phyloP scores from a whole-genome alignment of 2,888 invertebrate species.

The Tenthredo amoena region DNA sequence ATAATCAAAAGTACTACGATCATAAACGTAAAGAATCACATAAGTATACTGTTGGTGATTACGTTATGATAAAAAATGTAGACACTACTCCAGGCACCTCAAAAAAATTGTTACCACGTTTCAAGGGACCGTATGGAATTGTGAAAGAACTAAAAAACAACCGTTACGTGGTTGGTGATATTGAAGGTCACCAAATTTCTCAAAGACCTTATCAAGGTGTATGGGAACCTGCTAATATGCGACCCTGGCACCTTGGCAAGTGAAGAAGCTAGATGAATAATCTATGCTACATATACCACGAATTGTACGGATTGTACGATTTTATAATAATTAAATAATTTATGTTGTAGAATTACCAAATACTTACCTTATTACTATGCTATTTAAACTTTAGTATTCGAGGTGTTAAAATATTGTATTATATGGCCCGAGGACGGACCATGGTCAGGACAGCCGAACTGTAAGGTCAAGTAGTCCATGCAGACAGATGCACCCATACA shows the following conservation, averaged over 20 bases:
- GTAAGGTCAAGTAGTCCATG: not conserved
- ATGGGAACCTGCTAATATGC: slow-evolving; percentile 8
- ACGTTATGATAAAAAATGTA: not conserved
- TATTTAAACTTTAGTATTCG: not conserved
- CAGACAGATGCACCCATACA: not conserved
- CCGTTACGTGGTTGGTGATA: not conserved
- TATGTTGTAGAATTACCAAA: not conserved
- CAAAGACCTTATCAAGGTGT: not conserved
- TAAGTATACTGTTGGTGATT: not conserved
- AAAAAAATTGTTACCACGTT: not conserved
- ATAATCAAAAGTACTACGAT: not conserved
- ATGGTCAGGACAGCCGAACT: not conserved
- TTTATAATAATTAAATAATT: not conserved
- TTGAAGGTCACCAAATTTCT: slow-evolving; percentile 4
- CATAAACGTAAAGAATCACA: not conserved
- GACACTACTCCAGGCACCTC: not conserved
- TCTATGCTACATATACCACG: not conserved
- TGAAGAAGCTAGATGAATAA: not conserved
- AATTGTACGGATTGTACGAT: not conserved
- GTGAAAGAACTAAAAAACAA: not conserved
- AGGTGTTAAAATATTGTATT: not conserved
- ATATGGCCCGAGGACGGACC: not conserved
- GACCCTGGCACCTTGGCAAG: not conserved
- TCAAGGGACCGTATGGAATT: not conserved
- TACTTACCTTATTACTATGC: not conserved